phyloP scores from a whole-genome alignment of 1,140 invertebrate genomes.

The Drosophila novamexicana region DNA sequence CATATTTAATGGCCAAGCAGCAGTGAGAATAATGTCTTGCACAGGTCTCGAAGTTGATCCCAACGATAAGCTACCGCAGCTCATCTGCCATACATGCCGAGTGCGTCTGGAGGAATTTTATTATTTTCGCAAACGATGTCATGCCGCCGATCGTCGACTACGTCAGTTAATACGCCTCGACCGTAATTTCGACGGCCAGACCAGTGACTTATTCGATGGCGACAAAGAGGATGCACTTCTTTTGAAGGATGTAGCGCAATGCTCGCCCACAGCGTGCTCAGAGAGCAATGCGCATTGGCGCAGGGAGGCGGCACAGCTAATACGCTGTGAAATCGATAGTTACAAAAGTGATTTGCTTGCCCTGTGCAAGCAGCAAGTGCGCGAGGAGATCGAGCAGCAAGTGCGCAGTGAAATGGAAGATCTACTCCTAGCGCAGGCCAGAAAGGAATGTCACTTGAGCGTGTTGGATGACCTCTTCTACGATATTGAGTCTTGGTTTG shows the following conservation, averaged over 20 bases:
- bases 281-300: constrained; percentile 64
- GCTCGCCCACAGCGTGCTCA: constrained; percentile 37
- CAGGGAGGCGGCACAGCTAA: constrained; percentile 37
- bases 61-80: constrained; percentile 52
- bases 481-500: constrained; percentile 59
- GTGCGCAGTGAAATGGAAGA: constrained; percentile 48
- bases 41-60: constrained; percentile 59
- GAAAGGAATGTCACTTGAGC: constrained; percentile 40
- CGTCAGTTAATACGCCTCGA: constrained; percentile 26
- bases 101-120: constrained; percentile 61
- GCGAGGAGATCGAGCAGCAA: constrained; percentile 63
- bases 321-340: constrained; percentile 48
- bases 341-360: constrained; percentile 53
- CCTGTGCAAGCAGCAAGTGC: constrained; percentile 53
- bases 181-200: neutral
- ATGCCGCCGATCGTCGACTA: constrained; percentile 45
- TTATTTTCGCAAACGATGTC: constrained; percentile 56
- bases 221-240: constrained; percentile 16
- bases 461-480: constrained; percentile 60
- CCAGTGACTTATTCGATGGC: neutral
- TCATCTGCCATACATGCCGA: constrained; percentile 52
- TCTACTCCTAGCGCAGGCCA: constrained; percentile 32
- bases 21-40: constrained; percentile 46
- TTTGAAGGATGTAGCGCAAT: constrained; percentile 37
- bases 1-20: constrained; percentile 16